Base-by-base conservation (phyloP, 2,888 invertebrate species). In the Cephonodes hylas region DNA sequence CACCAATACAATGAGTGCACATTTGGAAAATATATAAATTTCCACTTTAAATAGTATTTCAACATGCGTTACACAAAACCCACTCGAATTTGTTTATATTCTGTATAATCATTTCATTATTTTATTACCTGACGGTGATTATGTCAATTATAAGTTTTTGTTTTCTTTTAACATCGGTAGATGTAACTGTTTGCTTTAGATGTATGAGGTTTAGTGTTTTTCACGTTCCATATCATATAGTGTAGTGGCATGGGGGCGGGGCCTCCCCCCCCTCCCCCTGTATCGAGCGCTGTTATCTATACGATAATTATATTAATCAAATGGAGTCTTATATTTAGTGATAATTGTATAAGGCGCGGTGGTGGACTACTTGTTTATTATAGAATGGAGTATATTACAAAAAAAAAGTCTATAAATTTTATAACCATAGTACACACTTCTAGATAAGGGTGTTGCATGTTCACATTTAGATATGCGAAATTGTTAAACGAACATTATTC, bases 361-460 rank as follows among this genome's bases (percentile, higher is more conserved):
- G 89, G 81, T 76, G 90, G 89, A 86, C 74, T 80, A 84, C 80
- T 76, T 82, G 80, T 81, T 75, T 88, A 88, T 83, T 84, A 80
- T 79, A 83, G 81, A 84, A 83, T 73, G 67, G 65, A 66, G 66
- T 65, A 70, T 72, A 71, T 81, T 79, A 77, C 79, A 76, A 74
- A 75, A 73, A 74, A 75, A 69, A 74, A 63, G 71, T 68, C 66
- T 82, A 81, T 77, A 79, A 83, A 78, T 87, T 87, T 89, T 88
- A 86, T 86, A 84, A 84, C 83, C 77, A 78, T 86, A 88, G 86
- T 85, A 84, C 84, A 85, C 85, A 83, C 80, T 85, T 81, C 73
- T 82, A 79, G 73, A 74, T 83, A 80, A 82, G 76, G 75, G 80
- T 84, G 79, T 79, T 69, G 83, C 86, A 78, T 88, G 85, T 83